Base-by-base conservation (phyloP, 2,113 vertebrate genomes). In the Epinephelus moara region DNA sequence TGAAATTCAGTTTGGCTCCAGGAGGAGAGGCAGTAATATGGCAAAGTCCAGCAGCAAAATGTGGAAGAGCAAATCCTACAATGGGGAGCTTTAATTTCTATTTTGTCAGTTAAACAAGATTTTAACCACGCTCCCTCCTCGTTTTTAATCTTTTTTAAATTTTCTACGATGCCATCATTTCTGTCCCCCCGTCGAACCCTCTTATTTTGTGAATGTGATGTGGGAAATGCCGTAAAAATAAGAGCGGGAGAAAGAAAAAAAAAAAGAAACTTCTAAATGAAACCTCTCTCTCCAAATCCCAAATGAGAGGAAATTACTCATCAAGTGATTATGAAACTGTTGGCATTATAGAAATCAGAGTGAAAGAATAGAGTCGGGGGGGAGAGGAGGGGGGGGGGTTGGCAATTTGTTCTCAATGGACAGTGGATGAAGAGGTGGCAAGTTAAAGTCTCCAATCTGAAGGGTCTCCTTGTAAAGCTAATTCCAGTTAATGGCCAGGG, bases 401-500 rank as follows among this genome's bases (percentile, higher is more conserved):
- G 75, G 86, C 93, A 95, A 97, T 96, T 95, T 95, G 90, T 90
- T 91, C 90, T 90, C 89, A 94, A 90, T 94, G 30, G 71, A 88
- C 92, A 90, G 42, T 70, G 87, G 85, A 91, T 94, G 92, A 96
- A 91, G 88, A 90, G 89, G 91, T 92, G 91, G 92, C 90, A 93
- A 92, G 93, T 94, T 91, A 89, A 93, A 95, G 93, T 94, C 91
- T 88, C 63, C 89, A 89, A 85, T 94, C 94, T 95, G 91, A 64
- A 94, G 94, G 90, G 82, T 88, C 93, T 95, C 94, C 86, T 87
- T 90, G 93, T 95, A 96, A 97, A 95, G 94, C 96, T 97, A 97
- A 97, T 97, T 96, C 95, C 92, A 92, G 95, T 95, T 96, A 97
- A 97, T 96, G 95, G 95, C 83, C 88, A 93, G 84, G 92, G 95